A percentile compares a stretch with the other conserved stretches of the same genome.
Evolutionary conservation across 2,797 vertebrate genomes (phyloP).

Genomic region (Peromyscus eremicus): DNA sequence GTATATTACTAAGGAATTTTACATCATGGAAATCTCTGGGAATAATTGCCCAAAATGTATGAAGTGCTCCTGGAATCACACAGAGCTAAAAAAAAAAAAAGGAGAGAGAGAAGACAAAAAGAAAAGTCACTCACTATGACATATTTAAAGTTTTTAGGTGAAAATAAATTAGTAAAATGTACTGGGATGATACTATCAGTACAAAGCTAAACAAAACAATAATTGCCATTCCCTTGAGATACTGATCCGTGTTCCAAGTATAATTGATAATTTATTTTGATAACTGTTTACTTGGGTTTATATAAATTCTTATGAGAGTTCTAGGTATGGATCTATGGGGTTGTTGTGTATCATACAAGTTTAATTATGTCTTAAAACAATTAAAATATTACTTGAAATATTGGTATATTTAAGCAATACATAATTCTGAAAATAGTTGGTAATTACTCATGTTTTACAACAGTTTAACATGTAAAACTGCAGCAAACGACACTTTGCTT

Average conservation of each 20-base stretch:
- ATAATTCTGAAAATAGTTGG: not conserved
- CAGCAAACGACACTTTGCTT: not conserved
- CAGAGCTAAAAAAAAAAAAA: not conserved
- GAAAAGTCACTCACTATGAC: not conserved
- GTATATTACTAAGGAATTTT: not conserved
- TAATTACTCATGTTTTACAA: not conserved
- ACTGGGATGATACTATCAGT: not conserved
- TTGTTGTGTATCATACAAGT: not conserved
- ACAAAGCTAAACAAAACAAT: not conserved
- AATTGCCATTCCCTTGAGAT: not conserved
- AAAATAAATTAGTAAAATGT: not conserved
- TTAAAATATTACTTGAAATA: slow-evolving; percentile 24
- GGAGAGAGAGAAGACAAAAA: too few species aligned
- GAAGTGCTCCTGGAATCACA: not conserved
- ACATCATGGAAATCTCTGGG: not conserved
- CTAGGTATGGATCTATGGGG: not conserved
- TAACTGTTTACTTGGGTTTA: not conserved
- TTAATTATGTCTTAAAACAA: not conserved
- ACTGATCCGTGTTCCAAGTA: not conserved
- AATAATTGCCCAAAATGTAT: not conserved
- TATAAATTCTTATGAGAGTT: not conserved
- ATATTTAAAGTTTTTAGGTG: not conserved
- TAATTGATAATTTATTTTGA: not conserved
- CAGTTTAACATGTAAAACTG: not conserved
- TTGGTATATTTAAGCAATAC: not conserved